Conservation (phyloP, 2,797 vertebrate species). For the Brachyrhaphis roseni region DNA sequence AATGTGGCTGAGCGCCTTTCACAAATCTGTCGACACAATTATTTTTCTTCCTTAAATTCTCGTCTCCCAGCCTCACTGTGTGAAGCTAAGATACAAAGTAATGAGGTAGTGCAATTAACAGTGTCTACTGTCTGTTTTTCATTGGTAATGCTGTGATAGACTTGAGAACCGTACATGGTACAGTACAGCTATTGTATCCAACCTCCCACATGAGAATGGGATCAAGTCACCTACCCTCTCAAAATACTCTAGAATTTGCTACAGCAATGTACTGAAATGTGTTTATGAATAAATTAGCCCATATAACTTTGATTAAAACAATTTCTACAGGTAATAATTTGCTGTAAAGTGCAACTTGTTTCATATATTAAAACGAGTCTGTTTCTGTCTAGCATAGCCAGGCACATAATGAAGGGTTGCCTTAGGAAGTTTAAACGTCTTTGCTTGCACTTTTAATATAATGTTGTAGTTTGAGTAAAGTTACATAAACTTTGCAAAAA, state of each 20-base stretch:
- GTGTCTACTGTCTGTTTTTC: not conserved
- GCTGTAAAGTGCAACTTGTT: not conserved
- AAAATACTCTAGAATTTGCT: not conserved
- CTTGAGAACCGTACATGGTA: not conserved
- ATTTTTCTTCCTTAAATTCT: not conserved
- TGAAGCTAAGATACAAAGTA: not conserved
- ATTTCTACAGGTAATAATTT: not conserved
- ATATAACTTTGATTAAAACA: not conserved
- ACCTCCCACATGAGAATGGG: not conserved
- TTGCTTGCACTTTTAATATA: not conserved
- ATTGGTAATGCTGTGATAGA: not conserved
- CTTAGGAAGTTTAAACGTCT: not conserved
- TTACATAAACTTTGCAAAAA: not conserved
- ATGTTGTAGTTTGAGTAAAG: not conserved
- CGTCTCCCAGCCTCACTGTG: not conserved
- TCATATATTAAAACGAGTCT: not conserved
- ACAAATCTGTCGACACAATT: not conserved
- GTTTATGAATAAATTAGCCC: not conserved
- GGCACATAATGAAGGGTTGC: not conserved
- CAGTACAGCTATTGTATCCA: not conserved
- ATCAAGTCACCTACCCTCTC: not conserved
- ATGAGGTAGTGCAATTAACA: not conserved
- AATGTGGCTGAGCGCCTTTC: constrained; percentile 1
- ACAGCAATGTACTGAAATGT: not conserved
- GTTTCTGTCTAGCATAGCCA: not conserved